Evolutionary conservation across 53 echinoderm and acorn worm genomes (phyloP).

Genomic region (Arbacia lixula): DNA sequence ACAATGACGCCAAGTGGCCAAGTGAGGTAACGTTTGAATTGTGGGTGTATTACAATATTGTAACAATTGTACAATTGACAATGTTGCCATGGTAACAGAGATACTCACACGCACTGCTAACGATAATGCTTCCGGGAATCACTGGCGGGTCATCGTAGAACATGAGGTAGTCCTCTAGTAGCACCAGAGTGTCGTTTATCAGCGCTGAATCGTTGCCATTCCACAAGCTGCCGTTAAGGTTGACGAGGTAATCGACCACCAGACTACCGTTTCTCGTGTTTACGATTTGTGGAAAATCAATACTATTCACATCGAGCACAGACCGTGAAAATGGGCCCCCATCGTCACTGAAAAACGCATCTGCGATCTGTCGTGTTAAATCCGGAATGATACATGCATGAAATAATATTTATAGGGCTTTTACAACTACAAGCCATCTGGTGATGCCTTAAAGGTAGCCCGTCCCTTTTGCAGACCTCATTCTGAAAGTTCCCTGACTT

Average conservation of each 20-base stretch:
- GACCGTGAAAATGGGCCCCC: neutral
- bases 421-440: too few species aligned
- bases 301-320: neutral
- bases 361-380: slow-evolving; percentile 3
- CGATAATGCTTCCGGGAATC: slow-evolving; percentile 3
- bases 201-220: neutral
- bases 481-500: too few species aligned
- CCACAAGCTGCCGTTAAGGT: slow-evolving; percentile 15
- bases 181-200: neutral
- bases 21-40: too few species aligned
- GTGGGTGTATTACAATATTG: too few species aligned
- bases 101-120: slow-evolving; percentile 28
- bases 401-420: too few species aligned
- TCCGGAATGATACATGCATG: too few species aligned
- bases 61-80: too few species aligned
- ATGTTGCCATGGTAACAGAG: too few species aligned
- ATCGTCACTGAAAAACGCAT: neutral
- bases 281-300: slow-evolving; percentile 21
- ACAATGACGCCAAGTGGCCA: too few species aligned
- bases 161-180: neutral
- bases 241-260: slow-evolving; percentile 26
- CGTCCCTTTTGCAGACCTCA: too few species aligned
- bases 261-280: slow-evolving; percentile 17
- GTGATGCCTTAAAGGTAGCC: too few species aligned
- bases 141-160: neutral